Base-by-base conservation (phyloP, 2,888 invertebrate species). In the Tetanocera ferruginea region DNA sequence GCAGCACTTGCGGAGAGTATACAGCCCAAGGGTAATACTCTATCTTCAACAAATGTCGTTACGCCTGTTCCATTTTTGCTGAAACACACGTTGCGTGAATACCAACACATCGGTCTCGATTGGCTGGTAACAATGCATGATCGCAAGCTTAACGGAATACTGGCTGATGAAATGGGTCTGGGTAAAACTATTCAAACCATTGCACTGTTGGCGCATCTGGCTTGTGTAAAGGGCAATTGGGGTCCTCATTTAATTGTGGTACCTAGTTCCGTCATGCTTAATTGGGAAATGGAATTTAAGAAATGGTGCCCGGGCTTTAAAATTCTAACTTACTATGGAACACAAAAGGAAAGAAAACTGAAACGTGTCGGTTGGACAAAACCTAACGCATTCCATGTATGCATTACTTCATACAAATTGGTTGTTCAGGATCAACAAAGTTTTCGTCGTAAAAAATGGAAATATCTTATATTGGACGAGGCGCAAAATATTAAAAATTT, bases 271-370 rank as follows among this genome's bases (percentile, higher is more conserved):
- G 99, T 99, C 72, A 98, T 99, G 95, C 92, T 99, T 80, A 99
- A 99, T 91, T 99, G 99, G 99, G 99, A 99, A 91, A 97, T 99
- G 97, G 99, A 99, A 91, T 96, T 98, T 88, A 99, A 99, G 90
- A 99, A 99, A 90, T 99, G 99, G 99, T 99, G 98, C 90, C 99
- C 99, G 0, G 97, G 97, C 73, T 98, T 99, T 90, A 99, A 99
- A 92, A 97, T 99, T 86, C 93, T 99, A 83, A 99, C 99, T 0
- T 99, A 99, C 90, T 99, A 98, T 88, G 99, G 99, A 66, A 94
- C 95, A 43, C 97, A 97, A 85, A 98, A 98, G 89, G 99, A 99
- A 89, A 92, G 99, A 77, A 97, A 96, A 90, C 90, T 94, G 82
- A 97, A 97, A 88, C 92, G 97, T 84, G 95, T 94, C 76, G 96